These are phyloP conservation scores for Zosterops hypoxanthus DNA, from an alignment of 2,113 vertebrate species.

Conservation along the genomic window DNA sequence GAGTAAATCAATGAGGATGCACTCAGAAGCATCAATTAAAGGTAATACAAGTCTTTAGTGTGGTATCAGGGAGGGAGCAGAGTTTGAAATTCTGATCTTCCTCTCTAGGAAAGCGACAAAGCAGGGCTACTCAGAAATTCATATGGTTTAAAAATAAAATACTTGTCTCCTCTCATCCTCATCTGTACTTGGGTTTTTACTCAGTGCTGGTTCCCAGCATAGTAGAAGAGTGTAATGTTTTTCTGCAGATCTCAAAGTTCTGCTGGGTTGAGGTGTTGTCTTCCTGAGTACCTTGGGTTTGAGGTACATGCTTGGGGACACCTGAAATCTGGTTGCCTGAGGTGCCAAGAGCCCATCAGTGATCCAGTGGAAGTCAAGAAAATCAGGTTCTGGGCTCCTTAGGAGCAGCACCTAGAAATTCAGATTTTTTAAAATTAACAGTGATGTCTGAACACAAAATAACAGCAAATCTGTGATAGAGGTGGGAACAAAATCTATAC, in stretches of 20 bases:
- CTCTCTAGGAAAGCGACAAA: constrained; percentile 1
- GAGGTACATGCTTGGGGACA: background rate
- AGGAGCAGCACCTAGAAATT: background rate
- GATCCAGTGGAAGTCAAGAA: background rate
- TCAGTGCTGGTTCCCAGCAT: background rate
- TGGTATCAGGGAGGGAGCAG: background rate
- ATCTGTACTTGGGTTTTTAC: background rate
- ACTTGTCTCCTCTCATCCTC: constrained; percentile 37
- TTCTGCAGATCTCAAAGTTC: background rate
- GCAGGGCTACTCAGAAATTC: constrained; percentile 56
- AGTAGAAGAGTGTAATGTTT: background rate
- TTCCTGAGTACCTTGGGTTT: background rate
- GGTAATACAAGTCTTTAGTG: constrained; percentile 54
- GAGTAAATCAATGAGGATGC: constrained; percentile 66
- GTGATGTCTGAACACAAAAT: too few species aligned
- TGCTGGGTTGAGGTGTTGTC: background rate
- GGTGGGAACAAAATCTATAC: background rate
- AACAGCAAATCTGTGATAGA: background rate
- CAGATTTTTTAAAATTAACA: background rate
- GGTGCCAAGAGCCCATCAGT: background rate
- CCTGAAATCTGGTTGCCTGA: background rate
- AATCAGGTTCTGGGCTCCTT: background rate
- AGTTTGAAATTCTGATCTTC: constrained; percentile 33
- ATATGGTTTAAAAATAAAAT: constrained; percentile 63
- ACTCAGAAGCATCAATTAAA: constrained; percentile 65